These are phyloP conservation scores for Agonopterix subpropinquella DNA, from an alignment of 2,888 invertebrate species.

Conservation along the genomic window DNA sequence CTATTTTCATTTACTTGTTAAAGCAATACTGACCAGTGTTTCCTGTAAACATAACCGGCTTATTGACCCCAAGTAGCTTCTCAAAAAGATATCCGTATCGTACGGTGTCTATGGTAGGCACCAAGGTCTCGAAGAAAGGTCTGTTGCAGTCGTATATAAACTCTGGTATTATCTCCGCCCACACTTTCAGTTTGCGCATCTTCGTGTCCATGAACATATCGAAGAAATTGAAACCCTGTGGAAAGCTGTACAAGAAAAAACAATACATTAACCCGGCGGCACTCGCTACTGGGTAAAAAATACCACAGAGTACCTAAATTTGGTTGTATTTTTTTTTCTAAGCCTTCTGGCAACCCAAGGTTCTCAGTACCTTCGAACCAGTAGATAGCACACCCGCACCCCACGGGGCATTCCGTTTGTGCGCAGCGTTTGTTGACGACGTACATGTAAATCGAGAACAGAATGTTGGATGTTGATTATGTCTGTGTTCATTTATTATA, in stretches of 20 bases:
- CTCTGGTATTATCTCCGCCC: constrained; percentile 85
- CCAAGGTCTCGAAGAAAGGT: constrained; percentile 92
- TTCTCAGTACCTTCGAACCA: no score
- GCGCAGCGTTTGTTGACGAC: no score
- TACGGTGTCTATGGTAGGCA: constrained; percentile 94
- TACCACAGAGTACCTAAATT: no score
- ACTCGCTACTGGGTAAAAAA: no score
- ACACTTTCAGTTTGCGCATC: constrained; percentile 81
- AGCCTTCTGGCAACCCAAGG: no score
- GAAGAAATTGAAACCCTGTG: constrained; percentile 82
- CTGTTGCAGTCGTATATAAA: constrained; percentile 81
- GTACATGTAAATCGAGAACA: no score
- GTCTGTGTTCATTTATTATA: no score
- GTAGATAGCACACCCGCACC: no score
- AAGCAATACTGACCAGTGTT: constrained; percentile 78
- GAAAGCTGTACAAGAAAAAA: constrained; percentile 71
- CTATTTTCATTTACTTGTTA: no score
- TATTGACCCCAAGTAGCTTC: constrained; percentile 81
- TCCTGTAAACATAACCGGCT: constrained; percentile 93
- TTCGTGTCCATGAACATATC: constrained; percentile 84
- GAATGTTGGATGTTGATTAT: no score
- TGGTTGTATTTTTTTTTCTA: no score
- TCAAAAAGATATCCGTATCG: constrained; percentile 89
- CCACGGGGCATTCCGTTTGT: no score
- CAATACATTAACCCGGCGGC: neutral